Conservation (phyloP, 1,140 invertebrate species). For the Drosophila lini region DNA sequence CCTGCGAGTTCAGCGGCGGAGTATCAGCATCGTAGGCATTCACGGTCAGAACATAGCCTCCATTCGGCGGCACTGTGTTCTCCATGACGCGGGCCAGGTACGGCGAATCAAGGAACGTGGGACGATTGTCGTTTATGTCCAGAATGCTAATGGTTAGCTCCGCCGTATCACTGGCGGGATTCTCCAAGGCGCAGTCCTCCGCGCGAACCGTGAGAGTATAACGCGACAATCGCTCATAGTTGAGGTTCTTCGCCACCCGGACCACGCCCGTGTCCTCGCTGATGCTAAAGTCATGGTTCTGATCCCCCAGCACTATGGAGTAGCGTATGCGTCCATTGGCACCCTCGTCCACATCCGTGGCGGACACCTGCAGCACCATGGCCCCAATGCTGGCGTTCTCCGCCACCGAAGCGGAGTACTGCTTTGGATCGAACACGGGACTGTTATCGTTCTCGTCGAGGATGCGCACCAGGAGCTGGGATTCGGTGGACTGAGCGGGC, state of each 20-base stretch:
- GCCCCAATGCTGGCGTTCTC: constrained; percentile 97
- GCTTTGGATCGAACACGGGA: constrained; percentile 94
- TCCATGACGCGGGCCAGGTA: constrained; percentile 97
- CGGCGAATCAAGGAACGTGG: constrained; percentile 95
- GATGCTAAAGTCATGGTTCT: constrained; percentile 95
- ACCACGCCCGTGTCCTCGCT: constrained; percentile 95
- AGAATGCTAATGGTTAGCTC: constrained; percentile 88
- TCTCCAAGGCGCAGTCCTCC: constrained; percentile 89
- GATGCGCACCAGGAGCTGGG: constrained; percentile 90
- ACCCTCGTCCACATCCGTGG: constrained; percentile 95
- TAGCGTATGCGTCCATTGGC: constrained; percentile 95
- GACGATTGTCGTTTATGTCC: constrained; percentile 98
- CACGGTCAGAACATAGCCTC: constrained; percentile 91
- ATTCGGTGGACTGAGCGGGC: constrained; percentile 90
- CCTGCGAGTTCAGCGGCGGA: constrained; percentile 94
- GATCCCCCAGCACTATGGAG: constrained; percentile 94
- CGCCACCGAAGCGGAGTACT: constrained; percentile 93
- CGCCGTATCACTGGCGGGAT: constrained; percentile 88
- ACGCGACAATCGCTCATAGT: constrained; percentile 94
- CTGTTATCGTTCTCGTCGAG: constrained; percentile 97
- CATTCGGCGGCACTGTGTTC: constrained; percentile 91
- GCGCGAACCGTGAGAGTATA: constrained; percentile 94
- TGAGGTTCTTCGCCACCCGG: constrained; percentile 94
- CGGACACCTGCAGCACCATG: constrained; percentile 95
- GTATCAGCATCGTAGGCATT: constrained; percentile 95